Conservation (phyloP, 2,888 invertebrate species). For the Drosophila ezoana region DNA sequence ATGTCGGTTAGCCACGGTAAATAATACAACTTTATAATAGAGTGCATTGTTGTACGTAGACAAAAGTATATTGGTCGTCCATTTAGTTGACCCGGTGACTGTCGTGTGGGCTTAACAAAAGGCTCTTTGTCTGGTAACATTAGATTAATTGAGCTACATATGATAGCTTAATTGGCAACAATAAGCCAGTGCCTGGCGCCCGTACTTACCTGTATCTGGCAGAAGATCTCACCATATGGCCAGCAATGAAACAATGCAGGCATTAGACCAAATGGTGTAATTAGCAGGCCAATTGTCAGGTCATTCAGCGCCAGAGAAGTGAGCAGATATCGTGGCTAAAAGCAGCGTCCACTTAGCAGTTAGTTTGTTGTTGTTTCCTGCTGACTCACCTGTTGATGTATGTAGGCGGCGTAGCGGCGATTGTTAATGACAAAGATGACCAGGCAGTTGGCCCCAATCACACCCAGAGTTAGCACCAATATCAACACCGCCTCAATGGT, state of each 20-base stretch:
- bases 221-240: slow-evolving; percentile 95
- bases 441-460: slow-evolving; percentile 91
- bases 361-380: neutral
- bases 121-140: neutral
- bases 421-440: slow-evolving; percentile 94
- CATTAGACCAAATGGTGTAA: slow-evolving; percentile 93
- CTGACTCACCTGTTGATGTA: slow-evolving; percentile 92
- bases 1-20: neutral
- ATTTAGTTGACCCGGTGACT: neutral
- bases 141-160: slow-evolving; percentile 29
- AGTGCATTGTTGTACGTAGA: no score
- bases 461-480: slow-evolving; percentile 90
- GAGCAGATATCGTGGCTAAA: slow-evolving; percentile 93
- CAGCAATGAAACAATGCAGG: slow-evolving; percentile 94
- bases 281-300: slow-evolving; percentile 93
- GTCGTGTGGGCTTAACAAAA: slow-evolving; percentile 8
- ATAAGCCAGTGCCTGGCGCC: neutral
- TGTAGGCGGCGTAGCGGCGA: slow-evolving; percentile 92
- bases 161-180: slow-evolving; percentile 35
- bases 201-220: slow-evolving; percentile 93
- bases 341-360: slow-evolving; percentile 10
- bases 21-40: neutral
- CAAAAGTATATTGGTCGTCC: slow-evolving; percentile 2
- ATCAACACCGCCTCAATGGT: slow-evolving; percentile 91
- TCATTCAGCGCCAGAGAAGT: slow-evolving; percentile 95